Evolutionary conservation across 2,888 invertebrate species (phyloP).

Genomic region (Exocentrus adspersus): DNA sequence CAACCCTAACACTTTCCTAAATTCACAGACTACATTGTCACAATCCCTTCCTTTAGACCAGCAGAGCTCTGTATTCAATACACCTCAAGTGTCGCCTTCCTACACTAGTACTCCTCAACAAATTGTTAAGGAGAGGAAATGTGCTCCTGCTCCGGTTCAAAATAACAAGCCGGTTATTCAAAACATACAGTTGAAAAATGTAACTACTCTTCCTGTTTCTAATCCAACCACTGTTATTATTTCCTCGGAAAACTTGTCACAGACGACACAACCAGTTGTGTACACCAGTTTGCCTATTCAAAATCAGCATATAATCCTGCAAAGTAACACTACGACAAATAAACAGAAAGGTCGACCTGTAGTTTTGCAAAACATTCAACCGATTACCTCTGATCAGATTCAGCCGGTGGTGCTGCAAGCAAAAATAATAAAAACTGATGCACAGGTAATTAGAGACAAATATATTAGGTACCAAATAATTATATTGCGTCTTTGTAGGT

Average conservation of each 20-base stretch:
- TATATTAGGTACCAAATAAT: too few relatives aligned
- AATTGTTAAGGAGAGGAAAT: conserved; percentile 39
- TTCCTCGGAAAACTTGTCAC: conserved; percentile 48
- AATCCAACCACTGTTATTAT: conserved; percentile 56
- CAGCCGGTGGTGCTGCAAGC: conserved; percentile 74
- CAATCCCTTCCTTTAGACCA: conserved; percentile 24
- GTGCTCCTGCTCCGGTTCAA: conserved; percentile 37
- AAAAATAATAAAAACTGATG: conserved; percentile 66
- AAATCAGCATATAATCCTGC: conserved; percentile 51
- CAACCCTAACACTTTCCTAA: conserved; percentile 46
- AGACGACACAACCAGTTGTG: conserved; percentile 53
- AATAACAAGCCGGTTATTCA: conserved; percentile 33
- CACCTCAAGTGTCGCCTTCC: conserved; percentile 53
- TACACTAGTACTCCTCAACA: conserved; percentile 23
- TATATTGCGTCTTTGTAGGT: conserved; percentile 33
- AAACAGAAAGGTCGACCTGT: conserved; percentile 51
- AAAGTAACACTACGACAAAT: conserved; percentile 28
- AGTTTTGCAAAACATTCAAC: conserved; percentile 59
- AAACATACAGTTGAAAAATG: conserved; percentile 41
- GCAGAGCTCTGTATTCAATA: conserved; percentile 30
- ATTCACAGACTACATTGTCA: conserved; percentile 48
- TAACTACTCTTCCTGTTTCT: conserved; percentile 44
- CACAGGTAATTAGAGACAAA: too few relatives aligned
- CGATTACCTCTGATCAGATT: conserved; percentile 56
- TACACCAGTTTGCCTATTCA: conserved; percentile 55